Evolutionary conservation across 2,888 invertebrate species (phyloP).

Genomic region (Drosophila ezoana): DNA sequence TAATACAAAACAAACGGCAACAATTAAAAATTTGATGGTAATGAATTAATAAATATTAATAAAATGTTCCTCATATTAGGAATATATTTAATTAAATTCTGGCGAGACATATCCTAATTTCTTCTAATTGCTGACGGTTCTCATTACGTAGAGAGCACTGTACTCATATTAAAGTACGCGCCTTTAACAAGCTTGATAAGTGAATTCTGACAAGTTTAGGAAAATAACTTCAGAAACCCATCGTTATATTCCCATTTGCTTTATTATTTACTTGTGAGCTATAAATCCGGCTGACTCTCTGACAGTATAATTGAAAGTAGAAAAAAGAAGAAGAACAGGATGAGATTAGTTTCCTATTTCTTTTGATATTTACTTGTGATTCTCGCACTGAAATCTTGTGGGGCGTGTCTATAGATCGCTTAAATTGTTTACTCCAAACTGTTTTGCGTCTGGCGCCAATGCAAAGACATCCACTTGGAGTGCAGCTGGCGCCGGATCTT

Average conservation of each 20-base stretch:
- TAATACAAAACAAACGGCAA: too few species aligned
- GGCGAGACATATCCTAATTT: too few species aligned
- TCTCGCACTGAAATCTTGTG: not conserved
- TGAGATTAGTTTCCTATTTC: not conserved
- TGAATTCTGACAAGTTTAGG: constrained; percentile 11
- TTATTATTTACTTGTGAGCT: constrained; percentile 14
- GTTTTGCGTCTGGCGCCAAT: constrained; percentile 53
- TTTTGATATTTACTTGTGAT: constrained; percentile 6
- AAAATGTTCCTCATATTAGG: too few species aligned
- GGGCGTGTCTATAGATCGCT: constrained; percentile 30
- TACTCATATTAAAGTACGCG: not conserved
- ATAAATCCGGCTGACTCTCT: constrained; percentile 2
- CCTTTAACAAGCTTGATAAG: not conserved
- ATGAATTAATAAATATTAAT: too few species aligned
- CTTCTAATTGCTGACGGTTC: not conserved
- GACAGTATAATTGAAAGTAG: not conserved
- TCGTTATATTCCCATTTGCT: not conserved
- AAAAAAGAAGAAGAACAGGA: too few species aligned
- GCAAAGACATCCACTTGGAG: constrained; percentile 39
- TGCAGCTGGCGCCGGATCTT: constrained; percentile 53
- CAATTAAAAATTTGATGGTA: too few species aligned
- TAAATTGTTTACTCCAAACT: constrained; percentile 48
- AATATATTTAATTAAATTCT: too few species aligned
- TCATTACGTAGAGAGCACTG: not conserved
- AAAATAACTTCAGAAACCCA: not conserved